A percentile compares a stretch with the other conserved stretches of the same genome.
Conservation (phyloP, 2,113 vertebrate species). For the Microcebus lehilahytsara region DNA sequence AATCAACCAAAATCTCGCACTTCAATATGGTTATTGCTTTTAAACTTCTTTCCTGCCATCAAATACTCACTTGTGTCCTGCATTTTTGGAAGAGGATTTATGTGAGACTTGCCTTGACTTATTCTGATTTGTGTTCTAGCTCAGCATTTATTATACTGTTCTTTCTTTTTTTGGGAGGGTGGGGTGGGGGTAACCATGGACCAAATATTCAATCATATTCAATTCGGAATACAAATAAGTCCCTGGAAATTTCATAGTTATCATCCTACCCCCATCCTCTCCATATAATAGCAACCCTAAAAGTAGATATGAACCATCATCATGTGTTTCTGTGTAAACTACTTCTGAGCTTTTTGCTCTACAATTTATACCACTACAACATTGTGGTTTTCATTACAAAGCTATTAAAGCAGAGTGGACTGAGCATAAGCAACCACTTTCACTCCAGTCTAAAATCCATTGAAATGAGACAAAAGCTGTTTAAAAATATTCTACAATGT, state of each 20-base stretch:
- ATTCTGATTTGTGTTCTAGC: conserved; percentile 24
- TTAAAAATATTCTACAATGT: background rate
- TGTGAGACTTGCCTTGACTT: background rate
- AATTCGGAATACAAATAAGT: background rate
- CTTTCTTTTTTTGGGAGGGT: background rate
- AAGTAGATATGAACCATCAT: background rate
- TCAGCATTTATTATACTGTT: background rate
- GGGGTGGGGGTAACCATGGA: background rate
- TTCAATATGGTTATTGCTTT: background rate
- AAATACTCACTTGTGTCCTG: background rate
- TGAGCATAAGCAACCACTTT: background rate
- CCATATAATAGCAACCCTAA: background rate
- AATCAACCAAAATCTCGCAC: background rate
- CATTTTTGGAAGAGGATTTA: background rate
- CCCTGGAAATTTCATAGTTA: background rate
- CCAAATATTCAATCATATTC: background rate
- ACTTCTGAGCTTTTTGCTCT: background rate
- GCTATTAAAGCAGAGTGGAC: background rate
- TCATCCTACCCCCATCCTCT: background rate
- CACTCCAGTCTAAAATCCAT: background rate
- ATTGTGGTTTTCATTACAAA: background rate
- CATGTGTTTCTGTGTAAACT: background rate
- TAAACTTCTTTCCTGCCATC: background rate
- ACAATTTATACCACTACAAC: background rate
- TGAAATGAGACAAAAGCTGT: background rate